Evolutionary conservation across 2,113 vertebrate genomes (phyloP), one percentile per base, ranked within the genome.

Genomic region (Eupsittula cactorum): DNA sequence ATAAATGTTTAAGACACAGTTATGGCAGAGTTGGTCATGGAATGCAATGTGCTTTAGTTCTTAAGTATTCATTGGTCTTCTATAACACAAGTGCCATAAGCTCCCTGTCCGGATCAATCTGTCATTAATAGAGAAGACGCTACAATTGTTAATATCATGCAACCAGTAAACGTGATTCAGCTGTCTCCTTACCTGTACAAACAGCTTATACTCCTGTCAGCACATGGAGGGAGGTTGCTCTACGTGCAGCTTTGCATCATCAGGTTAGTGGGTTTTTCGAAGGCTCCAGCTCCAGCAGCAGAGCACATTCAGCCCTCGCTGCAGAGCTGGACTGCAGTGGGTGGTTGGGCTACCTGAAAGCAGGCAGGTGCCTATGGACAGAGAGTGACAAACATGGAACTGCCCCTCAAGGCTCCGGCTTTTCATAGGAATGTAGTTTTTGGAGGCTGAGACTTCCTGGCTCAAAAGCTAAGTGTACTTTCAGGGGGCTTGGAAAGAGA

Each of bases 1-100:
- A 97, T 98, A 97, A 97, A 97, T 98, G 97, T 98, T 98, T 97
- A 95, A 98, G 95, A 97, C 97, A 98, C 93, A 87, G 96, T 98
- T 96, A 97, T 68, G 93, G 91, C 95, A 92, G 96, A 97, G 95
- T 70, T 95, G 97, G 93, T 96, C 35, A 71, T 80, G 75, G 94
- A 96, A 94, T 82, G 52, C 80, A 87, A 79, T 23, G 92, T 96
- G 89, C 6, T 28, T 94, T 95, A 69, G 57, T 94, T 90, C 17
- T 35, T 47, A 96, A 95, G 88, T 93, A 96, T 71, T 97, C 97
- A 96, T 93, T 96, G 93, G 86, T 93, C 39, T 28, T 95, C 88
- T 94, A 14, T 20, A 86, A 76, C 13, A 1, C 64, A 87, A 96
- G 41, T 90, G 94, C 95, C 73, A 53, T 93, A 94, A 95, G 76